Evolutionary conservation across 2,797 vertebrate genomes (phyloP).

Genomic region (Acanthurus tractus): DNA sequence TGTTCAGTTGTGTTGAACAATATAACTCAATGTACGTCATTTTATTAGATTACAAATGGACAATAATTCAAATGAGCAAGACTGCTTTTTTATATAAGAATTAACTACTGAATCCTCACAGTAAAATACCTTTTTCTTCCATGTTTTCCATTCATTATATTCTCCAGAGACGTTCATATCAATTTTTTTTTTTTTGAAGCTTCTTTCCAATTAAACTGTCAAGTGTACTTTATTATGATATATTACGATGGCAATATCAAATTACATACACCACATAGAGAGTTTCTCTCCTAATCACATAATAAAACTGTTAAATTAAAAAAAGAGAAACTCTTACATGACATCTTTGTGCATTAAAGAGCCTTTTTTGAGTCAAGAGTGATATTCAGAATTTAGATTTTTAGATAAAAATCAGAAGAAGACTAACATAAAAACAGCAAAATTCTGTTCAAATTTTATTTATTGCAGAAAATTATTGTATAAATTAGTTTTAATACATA

Average conservation of each 20-base stretch:
- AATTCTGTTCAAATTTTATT: background rate
- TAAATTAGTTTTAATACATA: background rate
- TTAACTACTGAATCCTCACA: too few species aligned
- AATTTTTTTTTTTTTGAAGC: background rate
- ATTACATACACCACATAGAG: background rate
- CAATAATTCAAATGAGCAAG: too few species aligned
- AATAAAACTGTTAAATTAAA: background rate
- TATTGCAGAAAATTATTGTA: background rate
- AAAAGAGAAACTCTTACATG: background rate
- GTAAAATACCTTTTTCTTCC: too few species aligned
- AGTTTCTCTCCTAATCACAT: background rate
- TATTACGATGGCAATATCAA: background rate
- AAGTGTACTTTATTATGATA: background rate
- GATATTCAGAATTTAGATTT: background rate
- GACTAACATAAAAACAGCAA: background rate
- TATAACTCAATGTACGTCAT: too few species aligned
- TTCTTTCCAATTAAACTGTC: background rate
- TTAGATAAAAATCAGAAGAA: background rate
- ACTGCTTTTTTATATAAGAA: too few species aligned
- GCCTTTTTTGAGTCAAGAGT: background rate
- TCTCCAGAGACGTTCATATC: background rate
- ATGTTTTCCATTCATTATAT: too few species aligned
- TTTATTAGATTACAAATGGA: too few species aligned
- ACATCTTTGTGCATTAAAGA: background rate
- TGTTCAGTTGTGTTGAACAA: too few species aligned